A percentile compares a stretch with the other conserved stretches of the same genome.
Conservation (phyloP, 2,113 vertebrate species). For the Glaucomys volans region DNA sequence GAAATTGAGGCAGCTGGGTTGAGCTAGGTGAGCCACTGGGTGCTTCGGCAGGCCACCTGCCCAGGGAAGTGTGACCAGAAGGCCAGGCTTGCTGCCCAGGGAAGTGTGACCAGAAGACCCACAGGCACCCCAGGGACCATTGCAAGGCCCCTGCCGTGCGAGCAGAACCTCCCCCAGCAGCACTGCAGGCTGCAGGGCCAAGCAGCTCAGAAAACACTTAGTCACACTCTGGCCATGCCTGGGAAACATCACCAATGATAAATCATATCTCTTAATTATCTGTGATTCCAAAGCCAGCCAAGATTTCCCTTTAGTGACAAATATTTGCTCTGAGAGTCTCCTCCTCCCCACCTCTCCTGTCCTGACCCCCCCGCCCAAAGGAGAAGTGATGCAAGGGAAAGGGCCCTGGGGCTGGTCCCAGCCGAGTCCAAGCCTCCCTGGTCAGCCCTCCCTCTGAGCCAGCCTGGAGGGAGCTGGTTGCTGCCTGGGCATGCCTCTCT, state of each 20-base stretch:
- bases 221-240: conserved; percentile 81
- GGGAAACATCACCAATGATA: conserved; percentile 83
- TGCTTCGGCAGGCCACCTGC: not conserved
- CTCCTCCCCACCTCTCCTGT: not conserved
- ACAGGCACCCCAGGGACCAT: not conserved
- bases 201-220: conserved; percentile 84
- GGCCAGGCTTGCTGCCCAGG: not conserved
- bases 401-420: not conserved
- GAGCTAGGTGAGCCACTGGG: not conserved
- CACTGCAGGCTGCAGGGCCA: conserved; percentile 9
- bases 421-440: not conserved
- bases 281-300: conserved; percentile 68
- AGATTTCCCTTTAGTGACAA: conserved; percentile 71
- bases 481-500: conserved; percentile 56
- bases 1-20: not conserved
- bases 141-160: not conserved
- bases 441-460: not conserved
- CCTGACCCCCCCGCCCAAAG: not conserved
- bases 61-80: too few species aligned
- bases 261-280: conserved; percentile 85
- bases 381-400: not conserved
- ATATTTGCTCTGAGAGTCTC: conserved; percentile 41
- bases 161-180: conserved; percentile 25
- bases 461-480: not conserved
- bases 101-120: not conserved